Conservation (phyloP, 2,113 vertebrate species). For the Prochilodus magdalenae region DNA sequence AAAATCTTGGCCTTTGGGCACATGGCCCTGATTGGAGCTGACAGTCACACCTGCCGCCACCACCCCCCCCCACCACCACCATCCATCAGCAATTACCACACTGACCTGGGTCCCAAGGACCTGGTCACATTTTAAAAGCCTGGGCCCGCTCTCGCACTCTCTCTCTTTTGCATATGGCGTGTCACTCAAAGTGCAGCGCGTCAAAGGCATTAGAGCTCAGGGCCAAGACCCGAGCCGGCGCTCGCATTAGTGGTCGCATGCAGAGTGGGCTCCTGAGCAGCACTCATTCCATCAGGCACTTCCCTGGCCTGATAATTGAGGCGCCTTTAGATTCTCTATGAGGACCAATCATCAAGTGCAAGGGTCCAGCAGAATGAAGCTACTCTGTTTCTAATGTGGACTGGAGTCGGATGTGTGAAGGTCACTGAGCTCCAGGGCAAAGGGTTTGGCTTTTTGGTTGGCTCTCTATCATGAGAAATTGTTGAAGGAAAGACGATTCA, state of each 20-base stretch:
- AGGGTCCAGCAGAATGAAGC: constrained; percentile 36
- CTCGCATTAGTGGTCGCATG: constrained; percentile 64
- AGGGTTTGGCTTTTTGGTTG: not conserved
- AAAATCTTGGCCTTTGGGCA: constrained; percentile 60
- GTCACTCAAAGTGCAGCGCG: constrained; percentile 55
- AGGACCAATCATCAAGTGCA: constrained; percentile 68
- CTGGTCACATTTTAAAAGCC: constrained; percentile 60
- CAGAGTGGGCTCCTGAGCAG: constrained; percentile 61
- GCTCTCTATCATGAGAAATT: not conserved
- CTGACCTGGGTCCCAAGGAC: constrained; percentile 57
- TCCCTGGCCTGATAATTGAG: constrained; percentile 69
- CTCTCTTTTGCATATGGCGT: constrained; percentile 69
- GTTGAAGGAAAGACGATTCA: not conserved
- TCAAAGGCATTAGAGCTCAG: constrained; percentile 58
- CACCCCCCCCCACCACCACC: constrained; percentile 62
- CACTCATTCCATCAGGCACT: constrained; percentile 54
- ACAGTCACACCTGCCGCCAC: constrained; percentile 85
- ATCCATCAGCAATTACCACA: constrained; percentile 78
- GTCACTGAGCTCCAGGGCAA: constrained; percentile 30
- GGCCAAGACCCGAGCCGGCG: constrained; percentile 70
- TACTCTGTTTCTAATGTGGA: not conserved
- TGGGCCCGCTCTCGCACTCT: constrained; percentile 15
- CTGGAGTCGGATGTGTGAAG: not conserved
- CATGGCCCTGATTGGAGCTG: constrained; percentile 79
- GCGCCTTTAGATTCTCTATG: constrained; percentile 70